phyloP scores from a whole-genome alignment of 2,888 invertebrate species.

The Pristionchus fissidentatus region DNA sequence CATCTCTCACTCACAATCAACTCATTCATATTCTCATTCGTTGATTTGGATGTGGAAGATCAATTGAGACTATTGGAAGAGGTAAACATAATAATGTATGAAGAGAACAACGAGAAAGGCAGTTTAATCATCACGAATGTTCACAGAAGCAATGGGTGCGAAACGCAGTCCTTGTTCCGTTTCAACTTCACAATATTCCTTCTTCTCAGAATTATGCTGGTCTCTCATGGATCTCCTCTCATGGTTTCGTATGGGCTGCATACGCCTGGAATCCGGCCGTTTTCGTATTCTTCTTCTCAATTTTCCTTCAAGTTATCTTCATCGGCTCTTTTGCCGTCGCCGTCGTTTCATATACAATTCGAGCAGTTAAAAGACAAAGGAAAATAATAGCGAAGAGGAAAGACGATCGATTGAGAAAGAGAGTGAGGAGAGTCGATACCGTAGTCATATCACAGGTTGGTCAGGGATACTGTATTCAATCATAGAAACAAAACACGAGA shows the following conservation, averaged over 20 bases:
- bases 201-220: neutral
- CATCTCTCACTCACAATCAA: neutral
- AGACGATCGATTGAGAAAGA: neutral
- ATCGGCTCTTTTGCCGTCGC: constrained; percentile 27
- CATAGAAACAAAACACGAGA: neutral
- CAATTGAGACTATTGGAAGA: neutral
- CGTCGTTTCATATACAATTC: constrained; percentile 2
- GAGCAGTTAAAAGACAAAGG: constrained; percentile 32
- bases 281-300: neutral
- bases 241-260: neutral
- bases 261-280: neutral
- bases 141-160: too few species aligned
- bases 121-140: too few species aligned
- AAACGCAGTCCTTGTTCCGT: too few species aligned
- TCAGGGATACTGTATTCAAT: neutral
- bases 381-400: constrained; percentile 24
- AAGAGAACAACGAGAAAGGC: too few species aligned
- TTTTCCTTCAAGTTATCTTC: neutral
- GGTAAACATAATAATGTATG: neutral
- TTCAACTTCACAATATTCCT: neutral
- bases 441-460: constrained; percentile 26
- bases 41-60: neutral
- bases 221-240: constrained; percentile 14
- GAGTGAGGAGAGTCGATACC: constrained; percentile 37
- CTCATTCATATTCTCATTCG: neutral